These are phyloP conservation scores for Myotis brandtii DNA, from an alignment of 2,113 vertebrate genomes.

Conservation along the genomic window DNA sequence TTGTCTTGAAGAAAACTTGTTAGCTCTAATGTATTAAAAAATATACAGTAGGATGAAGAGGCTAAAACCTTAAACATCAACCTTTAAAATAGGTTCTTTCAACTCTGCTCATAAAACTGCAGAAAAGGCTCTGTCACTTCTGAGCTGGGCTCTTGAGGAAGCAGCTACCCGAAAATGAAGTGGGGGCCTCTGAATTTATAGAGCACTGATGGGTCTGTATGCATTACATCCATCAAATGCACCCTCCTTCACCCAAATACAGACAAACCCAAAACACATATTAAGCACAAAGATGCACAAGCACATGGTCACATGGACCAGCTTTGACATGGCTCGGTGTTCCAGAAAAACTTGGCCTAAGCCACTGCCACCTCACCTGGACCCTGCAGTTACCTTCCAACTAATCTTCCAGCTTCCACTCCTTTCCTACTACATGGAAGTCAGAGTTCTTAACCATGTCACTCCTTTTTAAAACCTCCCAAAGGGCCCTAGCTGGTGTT, in stretches of 20 bases:
- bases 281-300: not conserved
- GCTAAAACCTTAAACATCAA: not conserved
- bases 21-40: conserved; percentile 45
- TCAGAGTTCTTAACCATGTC: not conserved
- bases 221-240: not conserved
- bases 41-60: not conserved
- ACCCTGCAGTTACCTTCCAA: not conserved
- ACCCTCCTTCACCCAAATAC: not conserved
- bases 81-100: conserved; percentile 43
- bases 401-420: not conserved
- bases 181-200: not conserved
- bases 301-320: not conserved
- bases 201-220: not conserved
- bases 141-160: not conserved
- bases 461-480: not conserved
- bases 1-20: conserved; percentile 10
- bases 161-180: not conserved
- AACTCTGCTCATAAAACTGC: not conserved
- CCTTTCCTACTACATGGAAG: not conserved
- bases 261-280: not conserved
- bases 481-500: not conserved
- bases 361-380: not conserved
- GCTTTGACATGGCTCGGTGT: not conserved
- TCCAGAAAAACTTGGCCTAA: not conserved
- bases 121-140: not conserved